Conservation (phyloP, 2,113 vertebrate genomes). For the Labeo catla region DNA sequence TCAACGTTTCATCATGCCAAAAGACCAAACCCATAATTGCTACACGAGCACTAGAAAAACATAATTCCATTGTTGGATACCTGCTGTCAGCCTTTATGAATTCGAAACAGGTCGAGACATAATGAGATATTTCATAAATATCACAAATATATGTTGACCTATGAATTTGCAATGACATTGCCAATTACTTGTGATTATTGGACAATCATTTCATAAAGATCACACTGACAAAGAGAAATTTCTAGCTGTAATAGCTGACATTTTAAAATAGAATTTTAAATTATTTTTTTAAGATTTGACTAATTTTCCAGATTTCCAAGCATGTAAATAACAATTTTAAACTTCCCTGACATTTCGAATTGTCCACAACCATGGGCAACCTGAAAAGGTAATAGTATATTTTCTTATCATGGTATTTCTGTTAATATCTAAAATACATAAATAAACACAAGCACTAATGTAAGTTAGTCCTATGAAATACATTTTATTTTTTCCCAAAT, state of each 20-base stretch:
- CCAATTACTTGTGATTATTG: background rate
- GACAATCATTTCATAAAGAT: constrained; percentile 4
- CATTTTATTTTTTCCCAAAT: too few species aligned
- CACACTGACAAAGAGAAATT: background rate
- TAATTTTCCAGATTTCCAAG: background rate
- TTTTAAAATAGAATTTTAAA: background rate
- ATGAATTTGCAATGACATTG: background rate
- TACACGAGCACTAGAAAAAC: background rate
- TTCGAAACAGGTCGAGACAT: background rate
- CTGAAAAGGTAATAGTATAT: background rate
- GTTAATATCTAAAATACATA: background rate
- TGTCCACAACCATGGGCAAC: background rate
- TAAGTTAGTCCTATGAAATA: background rate
- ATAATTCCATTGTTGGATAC: constrained; percentile 7
- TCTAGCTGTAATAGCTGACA: background rate
- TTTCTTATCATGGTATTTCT: background rate
- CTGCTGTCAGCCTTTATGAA: background rate
- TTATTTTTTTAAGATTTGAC: background rate
- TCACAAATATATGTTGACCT: background rate
- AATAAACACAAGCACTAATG: background rate
- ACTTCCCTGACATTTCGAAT: background rate
- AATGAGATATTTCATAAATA: background rate
- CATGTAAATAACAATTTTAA: background rate
- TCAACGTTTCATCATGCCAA: background rate
- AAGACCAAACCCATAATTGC: constrained; percentile 32